Evolutionary conservation across 2,113 vertebrate genomes (phyloP).

Genomic region (Nothobranchius furzeri): DNA sequence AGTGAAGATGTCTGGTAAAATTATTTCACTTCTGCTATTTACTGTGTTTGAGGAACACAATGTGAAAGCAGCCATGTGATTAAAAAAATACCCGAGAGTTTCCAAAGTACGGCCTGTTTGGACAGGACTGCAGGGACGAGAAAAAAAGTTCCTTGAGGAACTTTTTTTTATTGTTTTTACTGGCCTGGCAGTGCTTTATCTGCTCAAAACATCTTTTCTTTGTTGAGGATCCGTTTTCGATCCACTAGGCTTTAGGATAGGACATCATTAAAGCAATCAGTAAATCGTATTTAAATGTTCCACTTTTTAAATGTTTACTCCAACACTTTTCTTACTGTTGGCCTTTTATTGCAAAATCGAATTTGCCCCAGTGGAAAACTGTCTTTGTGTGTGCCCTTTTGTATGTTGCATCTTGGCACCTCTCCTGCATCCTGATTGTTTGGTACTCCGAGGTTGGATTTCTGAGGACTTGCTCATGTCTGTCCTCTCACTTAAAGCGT

Average conservation of each 20-base stretch:
- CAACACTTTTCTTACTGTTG: conserved; percentile 19
- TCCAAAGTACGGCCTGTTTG: conserved; percentile 34
- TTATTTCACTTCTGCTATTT: conserved; percentile 21
- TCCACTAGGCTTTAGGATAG: conserved; percentile 37
- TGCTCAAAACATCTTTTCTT: conserved; percentile 45
- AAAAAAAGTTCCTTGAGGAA: not conserved
- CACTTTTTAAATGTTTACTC: conserved; percentile 19
- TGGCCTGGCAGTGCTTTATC: conserved; percentile 33
- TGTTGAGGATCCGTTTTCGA: conserved; percentile 33
- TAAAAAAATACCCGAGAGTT: conserved; percentile 6
- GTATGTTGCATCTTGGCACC: conserved; percentile 32
- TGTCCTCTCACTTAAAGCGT: conserved; percentile 63
- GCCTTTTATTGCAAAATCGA: conserved; percentile 15
- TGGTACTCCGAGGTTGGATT: conserved; percentile 65
- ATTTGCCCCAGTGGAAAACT: conserved; percentile 52
- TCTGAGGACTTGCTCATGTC: conserved; percentile 71
- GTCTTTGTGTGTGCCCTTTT: conserved; percentile 9
- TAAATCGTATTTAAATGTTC: conserved; percentile 42
- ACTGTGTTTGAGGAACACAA: conserved; percentile 26
- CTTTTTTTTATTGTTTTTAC: conserved; percentile 27
- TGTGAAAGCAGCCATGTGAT: conserved; percentile 37
- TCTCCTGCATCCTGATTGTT: conserved; percentile 54
- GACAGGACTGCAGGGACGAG: conserved; percentile 15
- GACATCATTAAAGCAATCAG: conserved; percentile 10
- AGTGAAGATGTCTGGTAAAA: conserved; percentile 7